Base-by-base conservation (phyloP, 2,888 invertebrate genomes). In the Panopea generosa region DNA sequence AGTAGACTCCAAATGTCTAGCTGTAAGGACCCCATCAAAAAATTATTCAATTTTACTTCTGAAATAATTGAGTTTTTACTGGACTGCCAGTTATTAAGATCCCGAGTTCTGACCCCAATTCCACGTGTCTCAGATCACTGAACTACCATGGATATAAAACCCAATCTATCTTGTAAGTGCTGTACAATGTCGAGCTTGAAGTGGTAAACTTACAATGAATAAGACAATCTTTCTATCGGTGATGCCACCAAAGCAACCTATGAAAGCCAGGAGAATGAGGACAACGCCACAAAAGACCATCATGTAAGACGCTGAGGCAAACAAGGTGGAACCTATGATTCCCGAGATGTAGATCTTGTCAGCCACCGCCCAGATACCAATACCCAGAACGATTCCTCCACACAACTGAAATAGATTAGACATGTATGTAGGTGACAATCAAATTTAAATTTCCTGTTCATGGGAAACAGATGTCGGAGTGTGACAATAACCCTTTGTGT, bases 171-270 rank as follows among this genome's bases (percentile, higher is more conserved):
- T n/a, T n/a, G n/a, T n/a, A n/a, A n/a, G n/a, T n/a, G n/a, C n/a
- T n/a, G n/a, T n/a, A n/a, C n/a, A n/a, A n/a, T n/a, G n/a, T n/a
- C n/a, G n/a, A n/a, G n/a, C n/a, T n/a, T n/a, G n/a, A n/a, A n/a
- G n/a, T n/a, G n/a, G n/a, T n/a, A n/a, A n/a, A n/a, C n/a, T 94
- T 93, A 98, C 98, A 93, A 96, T 96, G 63, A 98, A 94, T 49
- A 98, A 94, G 95, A 98, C 95, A 92, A 97, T 97, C 93, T 97
- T 96, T 90, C 97, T 96, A 94, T 98, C 97, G 91, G 96, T 96
- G 49, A 96, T 95, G 11, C 98, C 96, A 50, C 97, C 98, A 87
- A 96, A 94, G 93, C 98, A 98, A 74, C 98, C 98, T 79, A 98
- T 95, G 92, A 97, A 95, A 2, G 98, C 96, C 60, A 98, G 94